phyloP scores from a whole-genome alignment of 2,113 vertebrate genomes.

The Anhinga anhinga region DNA sequence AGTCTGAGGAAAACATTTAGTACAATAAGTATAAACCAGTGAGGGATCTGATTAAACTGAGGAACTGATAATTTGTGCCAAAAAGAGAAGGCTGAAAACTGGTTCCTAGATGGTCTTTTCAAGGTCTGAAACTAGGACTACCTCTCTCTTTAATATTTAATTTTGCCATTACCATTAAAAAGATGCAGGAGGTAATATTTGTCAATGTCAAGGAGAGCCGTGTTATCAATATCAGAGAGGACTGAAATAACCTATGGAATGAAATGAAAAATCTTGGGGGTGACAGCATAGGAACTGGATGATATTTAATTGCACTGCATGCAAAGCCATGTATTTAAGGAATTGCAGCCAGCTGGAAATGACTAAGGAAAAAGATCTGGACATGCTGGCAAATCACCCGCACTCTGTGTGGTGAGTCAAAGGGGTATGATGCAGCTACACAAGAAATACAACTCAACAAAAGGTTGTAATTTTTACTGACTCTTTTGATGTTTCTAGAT shows the following conservation, averaged over 20 bases:
- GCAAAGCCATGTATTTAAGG: neutral
- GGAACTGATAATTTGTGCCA: neutral
- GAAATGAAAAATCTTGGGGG: neutral
- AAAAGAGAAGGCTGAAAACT: slow-evolving; percentile 6
- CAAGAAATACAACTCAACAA: neutral
- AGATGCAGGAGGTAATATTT: neutral
- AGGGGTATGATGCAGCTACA: neutral
- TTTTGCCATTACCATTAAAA: neutral
- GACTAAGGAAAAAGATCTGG: neutral
- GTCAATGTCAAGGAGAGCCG: neutral
- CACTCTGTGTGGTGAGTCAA: neutral
- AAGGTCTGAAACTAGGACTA: neutral
- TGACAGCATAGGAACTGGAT: neutral
- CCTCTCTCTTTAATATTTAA: neutral
- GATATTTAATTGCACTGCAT: neutral
- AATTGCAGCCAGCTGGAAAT: slow-evolving; percentile 7
- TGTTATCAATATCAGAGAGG: neutral
- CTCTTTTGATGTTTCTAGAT: neutral
- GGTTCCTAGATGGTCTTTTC: neutral
- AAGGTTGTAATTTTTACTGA: neutral
- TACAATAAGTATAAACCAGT: neutral
- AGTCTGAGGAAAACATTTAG: neutral
- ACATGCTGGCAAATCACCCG: neutral
- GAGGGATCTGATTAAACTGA: neutral
- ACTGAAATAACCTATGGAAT: neutral